Conservation (phyloP, 2,113 vertebrate species). For the Thalassarche chlororhynchos region DNA sequence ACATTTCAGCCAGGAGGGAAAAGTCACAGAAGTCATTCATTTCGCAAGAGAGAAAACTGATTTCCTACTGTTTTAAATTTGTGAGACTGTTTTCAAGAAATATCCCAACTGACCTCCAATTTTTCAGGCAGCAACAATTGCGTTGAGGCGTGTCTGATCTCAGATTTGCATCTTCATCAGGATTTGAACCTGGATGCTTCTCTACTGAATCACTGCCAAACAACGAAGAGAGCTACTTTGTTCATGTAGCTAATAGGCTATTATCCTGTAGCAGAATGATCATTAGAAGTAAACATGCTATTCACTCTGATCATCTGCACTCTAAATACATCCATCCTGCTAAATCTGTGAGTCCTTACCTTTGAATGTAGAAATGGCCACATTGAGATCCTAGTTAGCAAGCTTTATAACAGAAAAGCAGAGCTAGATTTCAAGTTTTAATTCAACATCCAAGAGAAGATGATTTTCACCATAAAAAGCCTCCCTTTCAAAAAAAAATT, state of each 20-base stretch:
- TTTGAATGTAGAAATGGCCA: background rate
- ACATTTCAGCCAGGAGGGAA: conserved; percentile 31
- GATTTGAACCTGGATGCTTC: background rate
- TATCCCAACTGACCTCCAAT: background rate
- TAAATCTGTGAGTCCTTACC: background rate
- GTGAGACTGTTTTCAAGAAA: background rate
- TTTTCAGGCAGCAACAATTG: background rate
- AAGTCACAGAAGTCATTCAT: background rate
- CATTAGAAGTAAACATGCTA: background rate
- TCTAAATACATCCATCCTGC: background rate
- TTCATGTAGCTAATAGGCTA: background rate
- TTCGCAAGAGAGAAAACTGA: background rate
- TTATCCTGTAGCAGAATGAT: background rate
- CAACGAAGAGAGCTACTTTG: background rate
- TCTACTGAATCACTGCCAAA: background rate
- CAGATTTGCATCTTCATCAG: background rate
- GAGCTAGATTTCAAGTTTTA: background rate
- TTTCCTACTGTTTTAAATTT: conserved; percentile 25
- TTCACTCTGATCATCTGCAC: background rate
- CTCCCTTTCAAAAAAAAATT: accelerated
- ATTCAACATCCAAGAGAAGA: background rate
- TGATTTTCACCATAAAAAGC: background rate
- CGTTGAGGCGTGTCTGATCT: background rate
- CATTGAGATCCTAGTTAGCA: background rate
- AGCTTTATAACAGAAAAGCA: background rate